These are phyloP conservation scores for Lichenostomus cassidix DNA, from an alignment of 2,113 vertebrate genomes.

Conservation along the genomic window DNA sequence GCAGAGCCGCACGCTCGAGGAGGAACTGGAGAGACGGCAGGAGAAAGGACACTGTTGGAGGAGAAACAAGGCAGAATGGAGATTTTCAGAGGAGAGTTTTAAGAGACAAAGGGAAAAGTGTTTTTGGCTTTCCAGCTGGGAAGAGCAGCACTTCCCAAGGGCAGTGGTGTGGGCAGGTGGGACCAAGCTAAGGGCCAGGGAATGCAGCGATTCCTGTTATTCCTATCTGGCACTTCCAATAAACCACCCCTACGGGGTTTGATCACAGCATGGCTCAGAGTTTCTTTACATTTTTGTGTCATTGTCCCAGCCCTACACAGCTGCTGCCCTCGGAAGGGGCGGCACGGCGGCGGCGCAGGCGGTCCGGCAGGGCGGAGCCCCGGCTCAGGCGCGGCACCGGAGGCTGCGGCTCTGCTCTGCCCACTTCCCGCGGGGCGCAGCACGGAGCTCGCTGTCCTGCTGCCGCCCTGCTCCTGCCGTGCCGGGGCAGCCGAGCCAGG, in stretches of 20 bases:
- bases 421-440: no score
- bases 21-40: accelerated
- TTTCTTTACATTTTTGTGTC: background rate
- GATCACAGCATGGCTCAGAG: background rate
- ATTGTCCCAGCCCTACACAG: background rate
- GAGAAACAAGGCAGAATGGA: accelerated
- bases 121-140: background rate
- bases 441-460: no score
- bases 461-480: no score
- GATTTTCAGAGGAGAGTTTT: background rate
- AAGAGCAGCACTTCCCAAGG: background rate
- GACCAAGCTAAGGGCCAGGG: background rate
- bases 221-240: background rate
- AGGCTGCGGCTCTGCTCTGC: no score
- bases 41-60: accelerated
- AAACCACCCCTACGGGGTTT: constrained; percentile 3
- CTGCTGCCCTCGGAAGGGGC: no score
- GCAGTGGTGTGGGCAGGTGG: accelerated
- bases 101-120: accelerated
- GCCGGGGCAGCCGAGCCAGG: no score
- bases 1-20: accelerated
- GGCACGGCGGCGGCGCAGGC: no score
- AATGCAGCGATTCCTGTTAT: background rate
- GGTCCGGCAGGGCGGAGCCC: no score
- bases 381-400: no score